These are phyloP conservation scores for Ditula angustiorana DNA, from an alignment of 2,888 invertebrate species.

Conservation along the genomic window DNA sequence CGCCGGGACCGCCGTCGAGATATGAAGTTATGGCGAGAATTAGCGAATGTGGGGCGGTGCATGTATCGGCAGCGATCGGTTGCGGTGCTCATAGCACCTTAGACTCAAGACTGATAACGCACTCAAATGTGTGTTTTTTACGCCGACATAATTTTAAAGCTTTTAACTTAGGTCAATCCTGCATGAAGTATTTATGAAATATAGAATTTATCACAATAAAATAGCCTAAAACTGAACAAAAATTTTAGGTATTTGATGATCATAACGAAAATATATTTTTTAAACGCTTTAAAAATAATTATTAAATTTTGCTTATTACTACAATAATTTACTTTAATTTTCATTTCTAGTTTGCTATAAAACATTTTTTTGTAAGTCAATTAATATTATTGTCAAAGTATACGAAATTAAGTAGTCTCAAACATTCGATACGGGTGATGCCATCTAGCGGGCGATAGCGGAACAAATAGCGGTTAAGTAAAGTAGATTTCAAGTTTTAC, in stretches of 20 bases:
- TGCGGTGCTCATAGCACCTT: background rate
- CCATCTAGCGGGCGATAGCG: slow-evolving; percentile 74
- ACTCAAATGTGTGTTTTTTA: background rate
- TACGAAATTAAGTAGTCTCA: background rate
- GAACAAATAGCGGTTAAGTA: slow-evolving; percentile 42
- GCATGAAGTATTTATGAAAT: too few relatives aligned
- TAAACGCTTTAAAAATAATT: too few relatives aligned
- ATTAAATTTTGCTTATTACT: too few relatives aligned
- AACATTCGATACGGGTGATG: slow-evolving; percentile 44
- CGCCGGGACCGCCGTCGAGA: slow-evolving; percentile 65
- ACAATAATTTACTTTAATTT: background rate
- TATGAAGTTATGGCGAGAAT: slow-evolving; percentile 81
- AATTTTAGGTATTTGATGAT: too few relatives aligned
- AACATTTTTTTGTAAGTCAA: background rate
- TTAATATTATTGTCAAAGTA: too few relatives aligned
- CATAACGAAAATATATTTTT: too few relatives aligned
- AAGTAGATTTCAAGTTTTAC: too few relatives aligned
- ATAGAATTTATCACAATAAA: too few relatives aligned
- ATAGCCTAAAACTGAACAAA: too few relatives aligned
- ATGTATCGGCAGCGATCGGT: slow-evolving; percentile 59
- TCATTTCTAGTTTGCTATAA: background rate
- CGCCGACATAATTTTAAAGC: background rate
- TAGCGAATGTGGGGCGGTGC: slow-evolving; percentile 69
- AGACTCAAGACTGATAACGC: background rate
- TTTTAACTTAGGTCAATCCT: background rate